Percentiles rank a stretch among this genome's conserved stretches.
phyloP scores from a whole-genome alignment of 2,797 vertebrate genomes.

The Menidia menidia region DNA sequence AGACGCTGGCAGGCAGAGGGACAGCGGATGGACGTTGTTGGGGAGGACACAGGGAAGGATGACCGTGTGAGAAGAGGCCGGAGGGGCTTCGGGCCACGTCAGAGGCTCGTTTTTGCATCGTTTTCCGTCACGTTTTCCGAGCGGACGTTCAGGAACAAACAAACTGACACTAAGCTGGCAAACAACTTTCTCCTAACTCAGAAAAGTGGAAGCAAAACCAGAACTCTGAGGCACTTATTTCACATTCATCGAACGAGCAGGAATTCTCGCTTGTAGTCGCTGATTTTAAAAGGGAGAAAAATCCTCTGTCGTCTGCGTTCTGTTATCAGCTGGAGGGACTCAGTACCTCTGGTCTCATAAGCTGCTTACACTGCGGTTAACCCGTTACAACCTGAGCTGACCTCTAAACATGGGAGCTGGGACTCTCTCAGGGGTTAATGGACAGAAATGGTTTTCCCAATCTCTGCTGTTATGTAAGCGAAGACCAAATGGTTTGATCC shows the following conservation, averaged over 20 bases:
- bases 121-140: background rate
- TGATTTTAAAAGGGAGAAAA: background rate
- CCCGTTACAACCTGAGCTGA: background rate
- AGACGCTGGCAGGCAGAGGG: constrained; percentile 51
- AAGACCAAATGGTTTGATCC: too few relatives aligned
- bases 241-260: too few relatives aligned
- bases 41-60: constrained; percentile 1
- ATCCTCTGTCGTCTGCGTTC: background rate
- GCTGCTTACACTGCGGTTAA: background rate
- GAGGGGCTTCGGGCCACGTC: background rate
- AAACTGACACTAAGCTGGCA: background rate
- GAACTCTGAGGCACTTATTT: too few relatives aligned
- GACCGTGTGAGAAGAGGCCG: background rate
- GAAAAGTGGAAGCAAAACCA: background rate
- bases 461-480: too few relatives aligned
- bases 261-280: background rate
- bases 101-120: background rate
- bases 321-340: background rate
- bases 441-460: background rate
- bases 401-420: background rate
- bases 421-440: background rate
- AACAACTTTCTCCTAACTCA: too few relatives aligned
- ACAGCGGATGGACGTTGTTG: constrained; percentile 18
- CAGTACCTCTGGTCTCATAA: background rate
- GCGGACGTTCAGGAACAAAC: background rate